These are phyloP conservation scores for Hippocampus kuda DNA, from an alignment of 2,797 vertebrate genomes.

Conservation along the genomic window DNA sequence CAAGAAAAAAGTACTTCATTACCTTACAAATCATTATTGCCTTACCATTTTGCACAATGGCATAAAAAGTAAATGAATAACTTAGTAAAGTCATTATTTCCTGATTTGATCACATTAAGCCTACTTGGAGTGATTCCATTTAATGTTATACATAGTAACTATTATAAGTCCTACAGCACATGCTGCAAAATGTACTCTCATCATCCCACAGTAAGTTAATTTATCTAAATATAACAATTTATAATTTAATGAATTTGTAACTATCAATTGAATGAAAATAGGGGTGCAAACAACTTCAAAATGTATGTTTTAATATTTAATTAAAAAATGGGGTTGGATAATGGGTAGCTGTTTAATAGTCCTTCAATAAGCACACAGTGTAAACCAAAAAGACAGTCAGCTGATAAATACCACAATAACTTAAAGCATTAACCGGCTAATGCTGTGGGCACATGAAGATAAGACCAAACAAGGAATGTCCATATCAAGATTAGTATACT, in stretches of 20 bases:
- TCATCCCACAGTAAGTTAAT: not conserved
- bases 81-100: no score
- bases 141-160: no score
- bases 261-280: not conserved
- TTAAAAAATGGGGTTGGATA: constrained; percentile 8
- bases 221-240: not conserved
- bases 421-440: constrained; percentile 62
- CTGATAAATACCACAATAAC: constrained; percentile 57
- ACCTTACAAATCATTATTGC: no score
- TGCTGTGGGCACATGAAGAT: constrained; percentile 55
- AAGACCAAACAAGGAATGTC: constrained; percentile 64
- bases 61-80: no score
- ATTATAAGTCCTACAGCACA: not conserved
- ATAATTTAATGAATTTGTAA: not conserved
- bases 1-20: no score
- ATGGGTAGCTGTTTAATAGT: constrained; percentile 44
- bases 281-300: not conserved
- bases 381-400: constrained; percentile 8
- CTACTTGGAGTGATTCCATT: no score
- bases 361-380: constrained; percentile 1
- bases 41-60: no score
- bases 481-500: constrained; percentile 71
- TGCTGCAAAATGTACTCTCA: not conserved
- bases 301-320: not conserved
- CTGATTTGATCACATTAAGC: no score